These are phyloP conservation scores for Syndactyla subalaris DNA, from an alignment of 2,797 vertebrate genomes.

Conservation along the genomic window DNA sequence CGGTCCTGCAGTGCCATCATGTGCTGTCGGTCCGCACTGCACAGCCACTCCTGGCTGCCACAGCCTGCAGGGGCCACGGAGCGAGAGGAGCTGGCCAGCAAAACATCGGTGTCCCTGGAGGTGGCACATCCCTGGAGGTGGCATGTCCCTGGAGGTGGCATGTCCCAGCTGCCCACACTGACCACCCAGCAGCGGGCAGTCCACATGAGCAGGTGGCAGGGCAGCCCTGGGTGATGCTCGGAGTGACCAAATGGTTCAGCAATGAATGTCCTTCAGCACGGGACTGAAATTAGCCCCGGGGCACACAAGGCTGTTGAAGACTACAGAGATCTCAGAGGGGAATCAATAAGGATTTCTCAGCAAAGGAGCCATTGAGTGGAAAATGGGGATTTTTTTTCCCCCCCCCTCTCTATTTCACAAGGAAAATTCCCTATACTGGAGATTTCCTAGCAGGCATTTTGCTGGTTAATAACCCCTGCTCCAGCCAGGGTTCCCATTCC, in stretches of 20 bases:
- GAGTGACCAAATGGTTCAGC: accelerated
- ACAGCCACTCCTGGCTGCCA: not conserved
- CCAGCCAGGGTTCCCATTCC: not conserved
- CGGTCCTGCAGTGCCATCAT: constrained; percentile 75
- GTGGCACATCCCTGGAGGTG: not conserved
- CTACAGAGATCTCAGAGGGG: not conserved
- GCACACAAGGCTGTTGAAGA: not conserved
- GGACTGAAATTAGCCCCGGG: not conserved
- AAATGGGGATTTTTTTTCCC: not conserved
- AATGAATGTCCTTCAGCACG: accelerated
- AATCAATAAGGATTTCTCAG: not conserved
- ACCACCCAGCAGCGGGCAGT: not conserved
- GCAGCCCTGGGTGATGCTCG: not conserved
- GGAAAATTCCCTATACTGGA: not conserved
- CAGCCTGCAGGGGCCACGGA: not conserved
- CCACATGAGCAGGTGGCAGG: accelerated
- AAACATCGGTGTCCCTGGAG: not conserved
- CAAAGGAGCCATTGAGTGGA: not conserved
- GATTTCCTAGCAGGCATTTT: not conserved
- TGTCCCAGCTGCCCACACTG: not conserved
- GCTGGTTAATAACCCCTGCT: not conserved
- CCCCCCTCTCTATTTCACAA: not conserved
- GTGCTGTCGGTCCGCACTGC: constrained; percentile 26
- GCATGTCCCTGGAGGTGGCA: not conserved
- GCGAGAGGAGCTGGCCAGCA: not conserved